Percentiles rank a stretch among this genome's conserved stretches.
These are phyloP conservation scores for Camelus bactrianus DNA, from an alignment of 2,113 vertebrate genomes.

Conservation along the genomic window DNA sequence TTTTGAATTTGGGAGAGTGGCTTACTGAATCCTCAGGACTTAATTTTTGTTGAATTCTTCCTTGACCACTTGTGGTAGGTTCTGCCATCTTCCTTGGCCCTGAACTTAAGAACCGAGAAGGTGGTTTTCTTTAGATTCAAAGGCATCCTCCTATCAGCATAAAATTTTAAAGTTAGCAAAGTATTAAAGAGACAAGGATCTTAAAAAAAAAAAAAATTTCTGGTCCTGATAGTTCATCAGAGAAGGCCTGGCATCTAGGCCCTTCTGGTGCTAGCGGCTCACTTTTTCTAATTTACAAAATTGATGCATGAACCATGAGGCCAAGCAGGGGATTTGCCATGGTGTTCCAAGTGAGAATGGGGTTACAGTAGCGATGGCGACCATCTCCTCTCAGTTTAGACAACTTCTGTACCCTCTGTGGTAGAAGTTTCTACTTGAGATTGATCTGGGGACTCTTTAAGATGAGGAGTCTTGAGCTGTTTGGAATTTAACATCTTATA, in stretches of 20 bases:
- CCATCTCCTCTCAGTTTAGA: background rate
- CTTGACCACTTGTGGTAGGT: background rate
- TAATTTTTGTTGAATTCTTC: background rate
- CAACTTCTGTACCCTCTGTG: background rate
- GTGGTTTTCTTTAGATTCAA: background rate
- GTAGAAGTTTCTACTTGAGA: background rate
- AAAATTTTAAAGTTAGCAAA: background rate
- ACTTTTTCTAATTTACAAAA: background rate
- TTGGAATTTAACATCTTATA: slow-evolving; percentile 46
- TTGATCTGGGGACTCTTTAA: background rate
- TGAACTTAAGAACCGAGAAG: background rate
- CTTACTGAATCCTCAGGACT: background rate
- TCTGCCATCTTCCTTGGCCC: background rate
- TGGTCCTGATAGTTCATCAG: background rate
- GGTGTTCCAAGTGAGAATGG: background rate
- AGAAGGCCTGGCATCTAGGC: background rate
- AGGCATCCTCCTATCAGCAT: background rate
- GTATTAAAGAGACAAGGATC: background rate
- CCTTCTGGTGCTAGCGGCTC: background rate
- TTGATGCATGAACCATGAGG: background rate
- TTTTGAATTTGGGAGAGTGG: slow-evolving; percentile 15
- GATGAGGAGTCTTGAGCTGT: background rate
- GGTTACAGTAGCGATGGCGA: background rate
- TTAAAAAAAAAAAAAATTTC: background rate
- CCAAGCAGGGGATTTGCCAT: background rate